Base-by-base conservation (phyloP, 2,113 vertebrate genomes). In the Trogon melanurus region DNA sequence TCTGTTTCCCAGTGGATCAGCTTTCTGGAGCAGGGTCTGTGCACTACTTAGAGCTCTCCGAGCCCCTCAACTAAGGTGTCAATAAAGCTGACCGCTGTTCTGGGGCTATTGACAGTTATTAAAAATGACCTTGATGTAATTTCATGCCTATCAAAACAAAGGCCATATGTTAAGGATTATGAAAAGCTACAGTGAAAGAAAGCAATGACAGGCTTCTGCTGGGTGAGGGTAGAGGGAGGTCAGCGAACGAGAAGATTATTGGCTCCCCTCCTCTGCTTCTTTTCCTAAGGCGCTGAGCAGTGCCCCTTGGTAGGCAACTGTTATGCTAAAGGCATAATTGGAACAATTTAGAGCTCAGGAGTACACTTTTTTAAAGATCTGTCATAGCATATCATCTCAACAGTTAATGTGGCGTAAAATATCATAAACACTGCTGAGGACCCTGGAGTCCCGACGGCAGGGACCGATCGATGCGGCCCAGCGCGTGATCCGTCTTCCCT, bases 41-140 rank as follows among this genome's bases (percentile, higher is more conserved):
- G 72, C 34, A 74, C 95, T 96, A 89, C 97, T 97, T 93, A 96
- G 94, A 97, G 98, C 97, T 98, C 97, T 96, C 96, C 83, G 96
- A 96, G 97, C 98, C 96, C 98, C 94, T 98, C 98, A 97, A 98
- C 96, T 95, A 97, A 98, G 95, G 98, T 97, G 97, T 99, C 99
- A 97, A 98, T 99, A 98, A 98, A 98, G 94, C 98, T 97, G 98
- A 98, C 97, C 54, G 91, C 98, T 97, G 98, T 98, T 98, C 98
- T 97, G 98, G 97, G 98, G 97, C 98, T 98, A 98, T 98, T 98
- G 99, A 98, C 98, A 98, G 98, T 99, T 99, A 99, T 99, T 98
- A 99, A 99, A 99, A 99, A 99, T 98, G 99, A 98, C 99, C 99
- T 99, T 99, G 98, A 98, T 99, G 98, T 98, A 98, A 99, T 99